Conservation (phyloP, 2,113 vertebrate genomes). For the Apteryx owenii region DNA sequence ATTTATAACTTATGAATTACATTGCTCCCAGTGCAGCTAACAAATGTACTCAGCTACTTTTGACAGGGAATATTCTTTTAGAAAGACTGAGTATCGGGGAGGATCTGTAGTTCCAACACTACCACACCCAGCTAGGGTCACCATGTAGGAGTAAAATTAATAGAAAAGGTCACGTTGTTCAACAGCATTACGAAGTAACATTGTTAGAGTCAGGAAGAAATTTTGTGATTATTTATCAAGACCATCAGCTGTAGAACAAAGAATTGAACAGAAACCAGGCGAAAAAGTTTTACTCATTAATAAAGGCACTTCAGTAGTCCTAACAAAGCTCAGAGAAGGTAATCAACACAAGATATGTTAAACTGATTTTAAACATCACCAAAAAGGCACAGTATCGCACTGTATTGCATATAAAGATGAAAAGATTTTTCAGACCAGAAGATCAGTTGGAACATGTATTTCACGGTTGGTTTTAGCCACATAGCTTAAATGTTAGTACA, state of each 20-base stretch:
- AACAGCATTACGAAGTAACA: not conserved
- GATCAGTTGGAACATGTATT: not conserved
- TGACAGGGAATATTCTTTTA: not conserved
- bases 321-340: not conserved
- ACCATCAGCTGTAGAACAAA: slow-evolving; percentile 41
- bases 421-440: not conserved
- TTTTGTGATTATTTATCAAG: slow-evolving; percentile 33
- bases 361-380: not conserved
- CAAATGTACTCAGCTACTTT: not conserved
- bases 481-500: not conserved
- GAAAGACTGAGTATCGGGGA: not conserved
- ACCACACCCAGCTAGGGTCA: not conserved
- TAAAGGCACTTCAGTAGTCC: not conserved
- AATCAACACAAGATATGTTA: not conserved
- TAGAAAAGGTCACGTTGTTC: not conserved
- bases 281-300: not conserved
- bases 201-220: slow-evolving; percentile 3
- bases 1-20: not conserved
- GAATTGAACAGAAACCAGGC: not conserved
- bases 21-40: not conserved
- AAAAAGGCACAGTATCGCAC: not conserved
- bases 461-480: not conserved
- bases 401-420: not conserved
- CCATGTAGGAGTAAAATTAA: not conserved
- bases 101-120: not conserved